These are phyloP conservation scores for Melanotaenia nigrans DNA, from an alignment of 2,797 vertebrate species.

Conservation along the genomic window DNA sequence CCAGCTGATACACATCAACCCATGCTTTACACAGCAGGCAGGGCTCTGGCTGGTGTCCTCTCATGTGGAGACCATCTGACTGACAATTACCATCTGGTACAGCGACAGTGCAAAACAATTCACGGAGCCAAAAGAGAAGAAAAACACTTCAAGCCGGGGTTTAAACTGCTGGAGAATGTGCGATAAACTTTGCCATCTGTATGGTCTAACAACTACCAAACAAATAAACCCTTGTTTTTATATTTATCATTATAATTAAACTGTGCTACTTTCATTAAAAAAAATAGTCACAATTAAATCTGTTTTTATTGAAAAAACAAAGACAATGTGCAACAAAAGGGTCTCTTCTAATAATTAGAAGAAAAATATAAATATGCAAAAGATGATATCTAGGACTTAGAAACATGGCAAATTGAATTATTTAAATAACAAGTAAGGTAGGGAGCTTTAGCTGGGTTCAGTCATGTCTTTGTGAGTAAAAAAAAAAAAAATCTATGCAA, in stretches of 20 bases:
- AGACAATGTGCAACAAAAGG: conserved; percentile 63
- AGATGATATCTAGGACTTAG: conserved; percentile 42
- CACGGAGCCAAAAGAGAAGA: neutral
- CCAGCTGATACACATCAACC: conserved; percentile 37
- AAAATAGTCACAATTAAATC: neutral
- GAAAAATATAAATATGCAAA: conserved; percentile 63
- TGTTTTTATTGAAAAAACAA: conserved; percentile 31
- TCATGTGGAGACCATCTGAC: conserved; percentile 47
- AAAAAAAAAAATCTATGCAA: conserved; percentile 57
- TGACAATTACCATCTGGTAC: conserved; percentile 27
- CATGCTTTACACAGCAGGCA: conserved; percentile 17
- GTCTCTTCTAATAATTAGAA: conserved; percentile 41
- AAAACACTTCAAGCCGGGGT: neutral
- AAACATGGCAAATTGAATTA: conserved; percentile 45
- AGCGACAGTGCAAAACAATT: conserved; percentile 25
- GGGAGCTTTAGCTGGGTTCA: conserved; percentile 59
- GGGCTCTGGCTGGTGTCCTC: neutral
- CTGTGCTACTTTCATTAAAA: neutral
- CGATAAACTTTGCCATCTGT: neutral
- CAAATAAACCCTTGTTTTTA: conserved; percentile 1
- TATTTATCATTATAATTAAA: neutral
- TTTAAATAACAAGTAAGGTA: conserved; percentile 63
- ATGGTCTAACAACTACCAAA: neutral
- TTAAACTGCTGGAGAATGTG: neutral
- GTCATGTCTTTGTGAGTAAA: conserved; percentile 36